Evolutionary conservation across 64 coral and sea anemone species (phyloP), one percentile per base, ranked within the genome.

Genomic region (Dendrophyllia cribrosa): DNA sequence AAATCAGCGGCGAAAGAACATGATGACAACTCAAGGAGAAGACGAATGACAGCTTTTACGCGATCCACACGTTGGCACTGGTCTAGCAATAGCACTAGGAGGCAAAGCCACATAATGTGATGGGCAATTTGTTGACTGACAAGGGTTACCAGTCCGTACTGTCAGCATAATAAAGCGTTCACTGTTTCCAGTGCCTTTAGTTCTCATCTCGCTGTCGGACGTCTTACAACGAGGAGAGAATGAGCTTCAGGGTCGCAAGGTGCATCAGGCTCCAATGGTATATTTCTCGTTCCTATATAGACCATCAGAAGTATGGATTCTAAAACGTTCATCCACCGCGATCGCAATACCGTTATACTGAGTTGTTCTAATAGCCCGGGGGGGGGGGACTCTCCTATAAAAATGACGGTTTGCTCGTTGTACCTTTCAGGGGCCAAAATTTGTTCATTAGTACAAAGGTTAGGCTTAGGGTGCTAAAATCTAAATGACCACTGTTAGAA

Each of bases 1-100:
- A 95, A 88, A 64, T 76, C 90, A 59, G 48, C 88, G 73, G 92
- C 93, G 2, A 98, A 90, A 53, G 96, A 98, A 94, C 75, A 94
- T 44, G 90, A 88, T 26, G 88, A 86, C 9, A 86, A 60, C 9
- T 50, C 66, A 25, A 90, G 72, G 44, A 94, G 85, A 86, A 82
- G 90, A 91, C 83, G 74, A n/a, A 24, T 66, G 71, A 46, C 69
- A 5, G 61, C 86, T 21, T 98, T 97, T 63, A 66, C 92, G 23
- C 93, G 90, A 91, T 51, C 80, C 44, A 68, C 60, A 49, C 80
- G 80, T 7, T 97, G 95, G 95, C 87, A 97, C 59, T 97, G 95
- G 95, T 75, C 88, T 8, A 79, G 43, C 45, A n/a, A 59, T 9
- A 84, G 20, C 80, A 67, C 6, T 44, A 84, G 80, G 51, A 43